Evolutionary conservation across 2,797 vertebrate genomes (phyloP).

Genomic region (Siniperca obscura): DNA sequence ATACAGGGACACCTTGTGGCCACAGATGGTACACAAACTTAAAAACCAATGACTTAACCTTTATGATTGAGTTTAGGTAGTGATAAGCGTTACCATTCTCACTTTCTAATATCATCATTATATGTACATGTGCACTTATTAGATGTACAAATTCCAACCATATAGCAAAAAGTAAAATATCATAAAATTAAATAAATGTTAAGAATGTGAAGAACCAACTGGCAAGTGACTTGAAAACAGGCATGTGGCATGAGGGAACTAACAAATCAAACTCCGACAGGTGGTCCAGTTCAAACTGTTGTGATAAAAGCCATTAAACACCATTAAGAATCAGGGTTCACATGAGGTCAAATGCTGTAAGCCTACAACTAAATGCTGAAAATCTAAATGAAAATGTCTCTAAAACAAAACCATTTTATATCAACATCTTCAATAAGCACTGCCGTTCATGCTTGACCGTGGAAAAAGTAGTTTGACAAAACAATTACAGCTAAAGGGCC

Average conservation of each 20-base stretch:
- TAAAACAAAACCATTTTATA: neutral
- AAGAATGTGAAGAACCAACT: neutral
- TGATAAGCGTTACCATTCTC: neutral
- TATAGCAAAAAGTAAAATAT: neutral
- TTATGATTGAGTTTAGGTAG: neutral
- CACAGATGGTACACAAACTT: neutral
- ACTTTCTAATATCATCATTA: neutral
- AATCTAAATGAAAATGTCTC: neutral
- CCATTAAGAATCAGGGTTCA: neutral
- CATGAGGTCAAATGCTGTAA: neutral
- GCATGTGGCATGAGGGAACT: neutral
- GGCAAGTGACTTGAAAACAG: neutral
- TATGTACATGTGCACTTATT: neutral
- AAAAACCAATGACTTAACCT: neutral
- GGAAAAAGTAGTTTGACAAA: neutral
- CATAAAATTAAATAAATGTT: neutral
- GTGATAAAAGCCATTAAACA: neutral
- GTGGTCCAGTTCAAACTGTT: neutral
- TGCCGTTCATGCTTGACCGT: neutral
- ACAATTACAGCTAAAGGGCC: neutral
- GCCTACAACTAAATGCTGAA: neutral
- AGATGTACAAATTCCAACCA: neutral
- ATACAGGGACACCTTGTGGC: conserved; percentile 71
- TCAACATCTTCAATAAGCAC: neutral
- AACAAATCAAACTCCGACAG: neutral